Evolutionary conservation across 2,797 vertebrate species (phyloP), one percentile per base, ranked within the genome.

Genomic region (Cephalopachus bancanus): DNA sequence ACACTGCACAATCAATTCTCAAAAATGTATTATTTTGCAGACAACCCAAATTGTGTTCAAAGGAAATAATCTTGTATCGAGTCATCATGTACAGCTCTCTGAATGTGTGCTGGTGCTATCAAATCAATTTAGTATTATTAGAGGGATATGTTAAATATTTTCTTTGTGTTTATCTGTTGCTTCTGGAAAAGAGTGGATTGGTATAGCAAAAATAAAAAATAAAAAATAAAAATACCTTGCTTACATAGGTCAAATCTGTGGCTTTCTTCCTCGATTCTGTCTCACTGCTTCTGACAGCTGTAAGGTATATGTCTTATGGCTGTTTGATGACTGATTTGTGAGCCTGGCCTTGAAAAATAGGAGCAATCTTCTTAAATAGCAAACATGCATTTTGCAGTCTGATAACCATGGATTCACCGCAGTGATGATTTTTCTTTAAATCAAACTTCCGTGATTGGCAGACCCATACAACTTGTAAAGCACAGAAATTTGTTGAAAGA

Each of bases 111-210:
- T 69, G 44, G 26, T 79, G 59, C 24, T 16, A 30, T 30, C n/a
- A 72, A 79, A 74, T 89, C 72, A 92, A 65, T 83, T 65, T 84
- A 37, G 14, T 37, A 57, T n/a, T 92, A 92, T 72, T 89, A 78
- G 64, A 72, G 10, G 10, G 7, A 49, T 62, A 44, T 75, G 60
- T 69, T 37, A 57, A n/a, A 20, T 53, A 79, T 30, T 90, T 30
- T 33, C 33, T 84, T 59, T 55, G 62, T n/a, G 16, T 57, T 76
- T 83, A 67, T 71, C 57, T 59, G 9, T n/a, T 28, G 30, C 44
- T 60, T 86, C 65, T 51, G 62, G 62, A 71, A 87, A 92, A 55
- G 20, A 10, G 6, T 60, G 3, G 55, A 49, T 16, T 81, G 53
- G 7, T 22, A 3, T 71, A 84, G 37, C 7, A 33, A 55, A 67